Base-by-base conservation (phyloP, 1,140 invertebrate species). In the Diploscapter pachys region DNA sequence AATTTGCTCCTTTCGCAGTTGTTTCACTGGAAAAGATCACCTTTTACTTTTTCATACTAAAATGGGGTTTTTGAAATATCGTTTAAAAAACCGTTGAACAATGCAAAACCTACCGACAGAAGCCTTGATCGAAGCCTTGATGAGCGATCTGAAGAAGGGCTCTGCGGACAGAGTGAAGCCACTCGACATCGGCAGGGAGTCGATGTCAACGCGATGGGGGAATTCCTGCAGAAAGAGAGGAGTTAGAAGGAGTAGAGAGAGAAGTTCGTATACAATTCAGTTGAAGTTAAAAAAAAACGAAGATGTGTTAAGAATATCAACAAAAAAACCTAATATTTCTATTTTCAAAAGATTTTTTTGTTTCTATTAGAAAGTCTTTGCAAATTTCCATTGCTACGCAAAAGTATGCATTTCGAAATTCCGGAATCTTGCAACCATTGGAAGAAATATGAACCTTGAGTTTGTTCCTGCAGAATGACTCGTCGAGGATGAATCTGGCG, bases 81-180 rank as follows among this genome's bases (percentile, higher is more conserved):
- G 2, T 2, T 70, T 9, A 51, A 8, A 4, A 9, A 49, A 53
- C 2, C 63, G 5, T n/a, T 4, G 50, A 52, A 52, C 13, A 72
- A 54, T 8, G 56, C 9, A 65, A 13, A 9, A 71, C 80, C 76
- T 52, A 76, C 71, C 80, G 31, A 80, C 59, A 54, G 57, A 73
- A 11, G 72, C 76, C 57, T 66, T 63, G 54, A 73, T 68, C 52
- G 65, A 67, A 50, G 79, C 77, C 48, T 78, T 69, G 6, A 83
- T 65, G 9, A 84, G 72, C 2, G 76, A 75, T 9, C 80, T 66
- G 77, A 84, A 85, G 69, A 85, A 85, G 6, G 83, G 82, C 53
- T 85, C 83, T 49, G 70, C 31, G 9, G 76, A 80, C 4, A 85
- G 54, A 66, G 69, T 68, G 56, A 82, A 79, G 8, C 83, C 81